phyloP scores from a whole-genome alignment of 92 coral and sea anemone species.

The Epizoanthus ramosus region DNA sequence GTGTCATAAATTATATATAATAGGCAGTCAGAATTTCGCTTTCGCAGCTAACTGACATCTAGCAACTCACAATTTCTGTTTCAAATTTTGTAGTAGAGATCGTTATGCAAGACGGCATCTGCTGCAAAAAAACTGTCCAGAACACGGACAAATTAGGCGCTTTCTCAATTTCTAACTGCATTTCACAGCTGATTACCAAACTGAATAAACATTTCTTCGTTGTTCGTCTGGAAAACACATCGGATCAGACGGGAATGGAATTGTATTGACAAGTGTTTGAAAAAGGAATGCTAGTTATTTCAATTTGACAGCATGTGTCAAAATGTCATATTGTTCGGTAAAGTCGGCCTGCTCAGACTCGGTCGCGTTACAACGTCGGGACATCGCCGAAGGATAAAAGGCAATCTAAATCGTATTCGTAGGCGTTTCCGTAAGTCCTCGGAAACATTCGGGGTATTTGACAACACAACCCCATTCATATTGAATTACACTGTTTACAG shows the following conservation, averaged over 20 bases:
- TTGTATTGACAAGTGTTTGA: conserved; percentile 1
- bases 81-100: neutral
- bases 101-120: neutral
- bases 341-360: neutral
- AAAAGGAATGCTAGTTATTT: conserved; percentile 39
- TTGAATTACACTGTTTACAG: conserved; percentile 20
- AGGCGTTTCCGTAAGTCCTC: conserved; percentile 26
- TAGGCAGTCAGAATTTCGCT: neutral
- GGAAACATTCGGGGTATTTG: neutral
- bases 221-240: neutral
- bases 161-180: neutral
- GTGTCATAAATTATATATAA: neutral
- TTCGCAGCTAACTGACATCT: neutral
- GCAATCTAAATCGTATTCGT: neutral
- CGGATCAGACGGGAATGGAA: conserved; percentile 1
- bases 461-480: neutral
- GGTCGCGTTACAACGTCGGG: conserved; percentile 19
- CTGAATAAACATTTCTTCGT: neutral
- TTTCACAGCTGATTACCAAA: neutral
- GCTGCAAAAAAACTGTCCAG: neutral
- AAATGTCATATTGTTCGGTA: neutral
- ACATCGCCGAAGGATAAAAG: neutral
- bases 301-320: neutral
- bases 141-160: neutral
- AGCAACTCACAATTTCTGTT: too few relatives aligned